These are phyloP conservation scores for Trichacis sp. DNA, from an alignment of 2,888 invertebrate genomes.

Conservation along the genomic window DNA sequence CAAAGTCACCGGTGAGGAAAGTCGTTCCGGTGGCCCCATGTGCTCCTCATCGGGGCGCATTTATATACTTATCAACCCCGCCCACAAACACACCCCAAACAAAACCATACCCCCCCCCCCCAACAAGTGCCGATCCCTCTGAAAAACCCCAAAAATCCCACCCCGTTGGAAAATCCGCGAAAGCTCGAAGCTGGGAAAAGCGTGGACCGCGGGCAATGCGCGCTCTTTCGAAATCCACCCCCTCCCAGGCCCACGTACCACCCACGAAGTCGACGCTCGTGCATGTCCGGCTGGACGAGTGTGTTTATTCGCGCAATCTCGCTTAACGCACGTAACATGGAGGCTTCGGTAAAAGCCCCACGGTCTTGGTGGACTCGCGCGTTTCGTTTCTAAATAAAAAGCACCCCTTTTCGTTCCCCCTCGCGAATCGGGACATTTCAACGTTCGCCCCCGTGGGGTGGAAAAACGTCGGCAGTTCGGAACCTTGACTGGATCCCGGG, in stretches of 20 bases:
- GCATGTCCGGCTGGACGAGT: conserved; percentile 25
- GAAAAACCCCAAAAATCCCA: background rate
- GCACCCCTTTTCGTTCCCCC: no score
- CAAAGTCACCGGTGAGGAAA: no score
- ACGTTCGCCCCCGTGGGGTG: no score
- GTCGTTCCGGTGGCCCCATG: no score
- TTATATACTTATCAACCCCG: no score
- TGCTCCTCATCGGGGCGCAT: no score
- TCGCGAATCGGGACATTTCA: no score
- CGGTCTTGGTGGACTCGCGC: conserved; percentile 42
- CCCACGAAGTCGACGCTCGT: conserved; percentile 66
- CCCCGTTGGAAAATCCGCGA: background rate
- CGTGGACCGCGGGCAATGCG: conserved; percentile 64
- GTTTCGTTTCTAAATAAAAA: no score
- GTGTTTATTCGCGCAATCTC: conserved; percentile 67
- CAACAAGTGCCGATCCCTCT: background rate
- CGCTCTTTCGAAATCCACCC: conserved; percentile 65
- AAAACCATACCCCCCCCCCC: background rate
- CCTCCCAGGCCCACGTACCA: conserved; percentile 71
- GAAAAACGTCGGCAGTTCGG: no score
- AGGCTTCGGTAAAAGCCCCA: conserved; percentile 70
- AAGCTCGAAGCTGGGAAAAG: conserved; percentile 36
- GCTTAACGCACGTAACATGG: conserved; percentile 58
- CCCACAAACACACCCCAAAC: conserved; percentile 61
- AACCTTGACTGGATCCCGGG: no score